A percentile compares a stretch with the other conserved stretches of the same genome.
phyloP scores from a whole-genome alignment of 1,140 invertebrate species.

The Araneus ventricosus region DNA sequence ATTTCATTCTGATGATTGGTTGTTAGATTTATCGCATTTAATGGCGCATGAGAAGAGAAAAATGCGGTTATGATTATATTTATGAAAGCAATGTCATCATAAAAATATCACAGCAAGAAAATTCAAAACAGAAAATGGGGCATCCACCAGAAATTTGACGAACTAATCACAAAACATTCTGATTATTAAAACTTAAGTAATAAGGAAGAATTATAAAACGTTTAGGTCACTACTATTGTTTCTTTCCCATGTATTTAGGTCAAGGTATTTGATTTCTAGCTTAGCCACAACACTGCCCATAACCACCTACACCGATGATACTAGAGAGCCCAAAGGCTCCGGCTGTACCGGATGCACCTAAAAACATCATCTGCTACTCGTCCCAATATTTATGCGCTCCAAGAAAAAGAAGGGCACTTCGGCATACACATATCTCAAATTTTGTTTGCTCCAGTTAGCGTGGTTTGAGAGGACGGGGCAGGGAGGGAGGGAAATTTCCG shows the following conservation, averaged over 20 bases:
- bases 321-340: background rate
- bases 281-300: background rate
- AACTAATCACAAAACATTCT: no score
- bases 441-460: slow-evolving; percentile 60
- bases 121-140: no score
- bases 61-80: no score
- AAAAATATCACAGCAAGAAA: no score
- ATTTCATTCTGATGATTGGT: no score
- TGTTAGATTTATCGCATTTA: no score
- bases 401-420: slow-evolving; percentile 5
- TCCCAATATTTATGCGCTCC: slow-evolving; percentile 26
- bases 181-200: no score
- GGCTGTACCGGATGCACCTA: background rate
- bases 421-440: slow-evolving; percentile 36
- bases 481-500: background rate
- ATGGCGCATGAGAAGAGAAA: no score
- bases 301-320: background rate
- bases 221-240: no score
- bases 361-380: slow-evolving; percentile 7
- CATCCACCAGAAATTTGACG: no score
- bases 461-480: background rate
- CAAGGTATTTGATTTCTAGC: background rate
- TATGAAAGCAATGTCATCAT: no score
- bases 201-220: no score
- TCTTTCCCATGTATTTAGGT: background rate